phyloP scores from a whole-genome alignment of 2,113 vertebrate genomes.

The Drymodes brunneopygia region DNA sequence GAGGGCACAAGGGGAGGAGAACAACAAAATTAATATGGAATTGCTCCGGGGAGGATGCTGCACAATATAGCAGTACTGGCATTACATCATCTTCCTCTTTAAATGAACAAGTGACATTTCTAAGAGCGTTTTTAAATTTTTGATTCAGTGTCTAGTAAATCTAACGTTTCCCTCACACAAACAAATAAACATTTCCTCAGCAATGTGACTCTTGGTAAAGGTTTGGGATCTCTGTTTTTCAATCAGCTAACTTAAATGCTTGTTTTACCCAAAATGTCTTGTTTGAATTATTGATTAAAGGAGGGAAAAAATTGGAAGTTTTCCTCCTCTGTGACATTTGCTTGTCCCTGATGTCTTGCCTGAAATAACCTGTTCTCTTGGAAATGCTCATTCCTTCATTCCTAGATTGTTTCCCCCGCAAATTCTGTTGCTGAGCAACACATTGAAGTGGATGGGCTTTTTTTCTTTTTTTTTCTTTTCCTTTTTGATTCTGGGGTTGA shows the following conservation, averaged over 20 bases:
- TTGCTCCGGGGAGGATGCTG: neutral
- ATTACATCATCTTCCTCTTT: constrained; percentile 50
- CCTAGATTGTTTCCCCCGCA: constrained; percentile 50
- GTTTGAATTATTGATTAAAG: constrained; percentile 63
- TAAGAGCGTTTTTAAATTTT: constrained; percentile 28
- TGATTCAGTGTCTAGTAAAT: constrained; percentile 13
- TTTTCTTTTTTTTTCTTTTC: neutral
- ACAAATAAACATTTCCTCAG: constrained; percentile 32
- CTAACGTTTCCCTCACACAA: constrained; percentile 24
- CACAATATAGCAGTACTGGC: constrained; percentile 35
- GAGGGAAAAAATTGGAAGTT: neutral
- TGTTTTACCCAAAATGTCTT: constrained; percentile 11
- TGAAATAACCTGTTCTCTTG: constrained; percentile 65
- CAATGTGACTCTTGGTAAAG: constrained; percentile 24
- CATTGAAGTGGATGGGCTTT: neutral
- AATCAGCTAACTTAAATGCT: constrained; percentile 1
- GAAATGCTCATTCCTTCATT: constrained; percentile 53
- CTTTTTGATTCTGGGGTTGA: constrained; percentile 14
- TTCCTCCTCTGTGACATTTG: constrained; percentile 40
- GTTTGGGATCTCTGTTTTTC: constrained; percentile 31
- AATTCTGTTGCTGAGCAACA: constrained; percentile 68
- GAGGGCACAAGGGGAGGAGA: constrained; percentile 40
- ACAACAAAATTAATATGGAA: constrained; percentile 59
- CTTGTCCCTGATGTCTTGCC: constrained; percentile 26
- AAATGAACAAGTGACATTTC: constrained; percentile 18